Base-by-base conservation (phyloP, 2,797 vertebrate species). In the Pangasius krempfi region DNA sequence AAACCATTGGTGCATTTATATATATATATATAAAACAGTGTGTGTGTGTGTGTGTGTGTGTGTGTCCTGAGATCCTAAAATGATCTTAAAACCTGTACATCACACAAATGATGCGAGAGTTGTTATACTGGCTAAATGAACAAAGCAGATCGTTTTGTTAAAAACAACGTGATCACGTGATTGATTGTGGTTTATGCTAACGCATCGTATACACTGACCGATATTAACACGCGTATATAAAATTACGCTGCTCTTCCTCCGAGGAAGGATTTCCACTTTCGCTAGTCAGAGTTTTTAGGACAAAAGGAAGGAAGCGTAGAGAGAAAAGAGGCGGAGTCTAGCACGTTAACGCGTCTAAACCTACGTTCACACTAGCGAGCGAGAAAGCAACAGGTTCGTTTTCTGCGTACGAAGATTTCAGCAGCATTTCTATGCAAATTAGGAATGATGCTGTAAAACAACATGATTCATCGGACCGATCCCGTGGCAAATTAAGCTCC, bases 231-330 rank as follows among this genome's bases (percentile, higher is more conserved):
- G 94, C 72, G 94, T 95, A 88, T 95, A 96, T 91, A 96, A 96
- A 95, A 96, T 96, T 95, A 96, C 95, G 95, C 96, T 95, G 94
- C 94, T 96, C 94, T 94, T 94, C 47, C 87, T 84, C 89, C 81
- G 52, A 78, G 79, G 52, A 89, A 85, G 18, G 27, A 58, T 27
- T 44, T 79, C 14, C 37, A 90, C 87, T 78, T 75, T 87, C 66
- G 87, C 58, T 50, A 88, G 12, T 54, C 73, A 54, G 50, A 78
- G 2, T 4, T 54, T n/a, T 78, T 30, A 52, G 18, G 25, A 52
- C 13, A 54, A 78, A 40, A 37, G 7, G 44, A 54, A 76, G 47
- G 20, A 81, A 60, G 54, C 27, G 79, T 2, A 10, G 1, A 37
- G 30, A 58, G 18, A 81, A 37, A 20, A 80, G 8, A 81, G 52